Evolutionary conservation across 2,113 vertebrate species (phyloP).

Genomic region (Caracal caracal): DNA sequence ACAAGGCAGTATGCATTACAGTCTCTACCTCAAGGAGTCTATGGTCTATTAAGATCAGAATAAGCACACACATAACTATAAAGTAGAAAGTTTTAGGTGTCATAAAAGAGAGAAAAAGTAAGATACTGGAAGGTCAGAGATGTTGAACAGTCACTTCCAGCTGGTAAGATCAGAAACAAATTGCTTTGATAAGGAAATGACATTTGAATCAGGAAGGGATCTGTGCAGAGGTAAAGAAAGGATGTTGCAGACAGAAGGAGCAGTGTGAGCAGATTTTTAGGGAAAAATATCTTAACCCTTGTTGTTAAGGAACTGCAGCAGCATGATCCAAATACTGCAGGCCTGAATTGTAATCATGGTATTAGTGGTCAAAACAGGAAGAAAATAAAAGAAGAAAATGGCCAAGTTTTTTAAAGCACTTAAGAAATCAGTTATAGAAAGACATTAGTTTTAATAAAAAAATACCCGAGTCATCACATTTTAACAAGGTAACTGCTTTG

Average conservation of each 20-base stretch:
- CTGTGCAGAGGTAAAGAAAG: background rate
- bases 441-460: conserved; percentile 2
- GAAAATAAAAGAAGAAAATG: background rate
- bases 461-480: background rate
- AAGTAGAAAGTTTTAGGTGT: background rate
- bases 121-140: background rate
- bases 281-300: background rate
- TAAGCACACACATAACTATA: background rate
- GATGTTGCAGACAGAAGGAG: background rate
- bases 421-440: background rate
- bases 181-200: background rate
- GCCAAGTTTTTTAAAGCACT: background rate
- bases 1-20: background rate
- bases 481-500: background rate
- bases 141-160: background rate
- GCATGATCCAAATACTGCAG: background rate
- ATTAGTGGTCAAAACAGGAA: background rate
- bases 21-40: background rate
- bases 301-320: background rate
- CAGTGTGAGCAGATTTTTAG: background rate
- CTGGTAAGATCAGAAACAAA: background rate
- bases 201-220: background rate
- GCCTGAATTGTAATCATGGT: background rate
- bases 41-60: background rate
- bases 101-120: background rate